Base-by-base conservation (phyloP, 2,888 invertebrate genomes). In the Drosophila kokeensis region DNA sequence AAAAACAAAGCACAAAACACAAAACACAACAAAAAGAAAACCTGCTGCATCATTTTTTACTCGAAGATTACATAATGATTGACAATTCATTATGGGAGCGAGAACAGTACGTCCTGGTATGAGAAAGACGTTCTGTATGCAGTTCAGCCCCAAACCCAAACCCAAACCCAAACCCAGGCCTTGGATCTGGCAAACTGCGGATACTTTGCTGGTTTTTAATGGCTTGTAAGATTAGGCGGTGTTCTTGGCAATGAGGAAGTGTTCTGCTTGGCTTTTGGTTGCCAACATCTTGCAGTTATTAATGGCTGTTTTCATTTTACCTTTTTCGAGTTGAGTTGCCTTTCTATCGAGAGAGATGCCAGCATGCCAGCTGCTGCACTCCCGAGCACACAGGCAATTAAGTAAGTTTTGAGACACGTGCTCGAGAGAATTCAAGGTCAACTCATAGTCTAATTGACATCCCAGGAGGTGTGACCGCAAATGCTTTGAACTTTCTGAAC, bases 61-160 rank as follows among this genome's bases (percentile, higher is more conserved):
- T 87, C 76, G 73, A 86, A 89, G 85, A 86, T 86, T 86, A 85
- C 90, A 87, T 89, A 89, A 89, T 89, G 86, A 89, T 89, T 86
- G 86, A 85, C 86, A 89, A 86, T 89, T 86, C 86, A 86, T 86
- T 87, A 86, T 85, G 86, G 69, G 73, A 65, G 86, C 69, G 75
- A 65, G 64, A 58, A 59, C 48, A 38, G 58, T 52, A 61, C 45
- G 55, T n/a, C 38, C 55, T 55, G 49, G 49, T 24, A 54, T 59
- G 54, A 24, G 49, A 55, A 62, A 76, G 57, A 52, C 63, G 57
- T 49, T 61, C 48, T 38, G 48, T 7, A 30, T 42, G 40, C 40
- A 21, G 40, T 42, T 38, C 38, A 55, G 42, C 40, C 40, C 30
- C 40, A 42, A 40, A 52, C 50, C 15, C 15, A 72, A 67, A 48